A percentile compares a stretch with the other conserved stretches of the same genome.
Conservation (phyloP, 2,113 vertebrate species). For the Desmodus rotundus region DNA sequence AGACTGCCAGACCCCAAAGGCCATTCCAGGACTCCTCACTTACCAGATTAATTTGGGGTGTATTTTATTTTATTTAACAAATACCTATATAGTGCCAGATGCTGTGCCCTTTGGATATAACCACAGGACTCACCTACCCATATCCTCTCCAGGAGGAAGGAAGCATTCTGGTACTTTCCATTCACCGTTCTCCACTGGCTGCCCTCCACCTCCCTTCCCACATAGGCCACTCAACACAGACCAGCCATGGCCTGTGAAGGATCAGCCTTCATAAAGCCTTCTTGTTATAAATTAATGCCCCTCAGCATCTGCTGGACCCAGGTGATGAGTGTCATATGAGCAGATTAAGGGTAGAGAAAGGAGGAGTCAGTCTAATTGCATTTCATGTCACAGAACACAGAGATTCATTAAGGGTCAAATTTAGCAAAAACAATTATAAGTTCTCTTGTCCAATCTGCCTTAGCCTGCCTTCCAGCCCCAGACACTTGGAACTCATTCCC, state of each 20-base stretch:
- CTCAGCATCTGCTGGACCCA: not conserved
- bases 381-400: slow-evolving; percentile 22
- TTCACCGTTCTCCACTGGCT: not conserved
- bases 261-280: not conserved
- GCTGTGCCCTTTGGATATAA: not conserved
- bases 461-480: not conserved
- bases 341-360: slow-evolving; percentile 28
- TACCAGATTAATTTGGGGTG: not conserved
- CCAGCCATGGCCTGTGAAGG: not conserved
- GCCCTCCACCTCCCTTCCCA: not conserved
- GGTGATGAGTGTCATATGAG: not conserved
- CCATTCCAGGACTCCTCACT: not conserved
- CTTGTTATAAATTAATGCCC: not conserved
- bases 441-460: not conserved
- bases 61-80: not conserved
- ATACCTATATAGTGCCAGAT: not conserved
- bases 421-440: slow-evolving; percentile 1
- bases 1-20: not conserved
- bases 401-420: slow-evolving; percentile 12
- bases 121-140: not conserved
- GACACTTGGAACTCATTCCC: not conserved
- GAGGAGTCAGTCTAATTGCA: not conserved
- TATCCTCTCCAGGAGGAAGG: not conserved
- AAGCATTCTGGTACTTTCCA: slow-evolving; percentile 20
- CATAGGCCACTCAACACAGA: not conserved